A percentile compares a stretch with the other conserved stretches of the same genome.
Conservation (phyloP, 1,140 invertebrate species). For the Hesperophylax magnus region DNA sequence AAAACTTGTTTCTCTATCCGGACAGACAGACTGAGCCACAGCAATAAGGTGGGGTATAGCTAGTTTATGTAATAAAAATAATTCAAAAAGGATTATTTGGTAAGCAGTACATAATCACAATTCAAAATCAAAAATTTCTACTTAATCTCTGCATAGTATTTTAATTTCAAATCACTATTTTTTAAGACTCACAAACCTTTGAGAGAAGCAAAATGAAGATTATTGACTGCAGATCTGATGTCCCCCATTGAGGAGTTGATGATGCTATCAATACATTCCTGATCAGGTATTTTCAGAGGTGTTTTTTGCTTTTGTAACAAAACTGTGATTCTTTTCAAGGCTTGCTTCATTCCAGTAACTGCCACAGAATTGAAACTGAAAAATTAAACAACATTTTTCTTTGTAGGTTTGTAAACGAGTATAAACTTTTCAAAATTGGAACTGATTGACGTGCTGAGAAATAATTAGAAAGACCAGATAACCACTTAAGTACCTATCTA, state of each 20-base stretch:
- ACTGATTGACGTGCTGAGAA: too few relatives aligned
- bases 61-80: too few relatives aligned
- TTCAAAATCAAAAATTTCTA: neutral
- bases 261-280: constrained; percentile 76
- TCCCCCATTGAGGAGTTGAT: constrained; percentile 79
- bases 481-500: too few relatives aligned
- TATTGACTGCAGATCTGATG: constrained; percentile 78
- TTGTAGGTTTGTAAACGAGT: too few relatives aligned
- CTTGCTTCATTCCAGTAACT: constrained; percentile 75
- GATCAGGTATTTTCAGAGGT: constrained; percentile 71
- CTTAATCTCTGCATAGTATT: neutral
- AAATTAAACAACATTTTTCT: constrained; percentile 36
- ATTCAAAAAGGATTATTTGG: too few relatives aligned
- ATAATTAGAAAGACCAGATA: too few relatives aligned
- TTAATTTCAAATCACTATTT: neutral
- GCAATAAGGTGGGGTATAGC: too few relatives aligned
- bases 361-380: constrained; percentile 78
- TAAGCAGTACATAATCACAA: neutral
- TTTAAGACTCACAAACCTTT: constrained; percentile 67
- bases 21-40: too few relatives aligned
- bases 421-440: too few relatives aligned
- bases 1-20: too few relatives aligned
- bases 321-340: constrained; percentile 74
- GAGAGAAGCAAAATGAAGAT: constrained; percentile 79
- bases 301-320: constrained; percentile 70